phyloP scores from a whole-genome alignment of 30 jellyfish, hydroid and myxozoan species.

The Pseudorhiza aurosa region DNA sequence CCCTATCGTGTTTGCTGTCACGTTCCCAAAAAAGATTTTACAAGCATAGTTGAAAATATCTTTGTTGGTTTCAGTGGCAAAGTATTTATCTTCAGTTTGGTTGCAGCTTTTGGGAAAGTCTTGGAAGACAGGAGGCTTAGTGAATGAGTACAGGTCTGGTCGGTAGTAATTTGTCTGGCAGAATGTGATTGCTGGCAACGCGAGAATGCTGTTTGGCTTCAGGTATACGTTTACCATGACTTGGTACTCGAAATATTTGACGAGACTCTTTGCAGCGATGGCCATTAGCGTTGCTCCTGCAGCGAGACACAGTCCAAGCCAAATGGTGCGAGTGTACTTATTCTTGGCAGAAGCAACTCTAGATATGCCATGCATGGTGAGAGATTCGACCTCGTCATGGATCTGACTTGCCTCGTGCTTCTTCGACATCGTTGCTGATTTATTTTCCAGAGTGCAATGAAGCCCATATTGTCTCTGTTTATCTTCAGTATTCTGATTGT shows the following conservation, averaged over 20 bases:
- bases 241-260: not conserved
- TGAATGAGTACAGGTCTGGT: not conserved
- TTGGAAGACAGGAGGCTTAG: not conserved
- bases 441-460: no score
- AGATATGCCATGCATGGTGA: slow-evolving; percentile 40
- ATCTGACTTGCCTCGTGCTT: not conserved
- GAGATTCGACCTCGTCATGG: not conserved
- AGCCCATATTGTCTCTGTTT: no score
- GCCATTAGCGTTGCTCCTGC: not conserved
- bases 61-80: slow-evolving; percentile 3
- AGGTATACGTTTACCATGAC: not conserved
- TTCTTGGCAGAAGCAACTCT: slow-evolving; percentile 4
- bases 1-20: not conserved
- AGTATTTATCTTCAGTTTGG: not conserved
- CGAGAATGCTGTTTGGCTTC: not conserved
- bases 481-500: no score
- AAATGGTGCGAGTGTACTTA: not conserved
- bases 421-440: no score
- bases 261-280: not conserved
- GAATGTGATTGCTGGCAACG: slow-evolving; percentile 46
- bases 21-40: slow-evolving; percentile 13
- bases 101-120: slow-evolving; percentile 48
- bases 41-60: slow-evolving; percentile 8
- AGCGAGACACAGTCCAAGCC: slow-evolving; percentile 11
- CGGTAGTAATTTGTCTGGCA: slow-evolving; percentile 38